Evolutionary conservation across 2,888 invertebrate genomes (phyloP), one percentile per base, ranked within the genome.

Genomic region (Aspidiotus destructor): DNA sequence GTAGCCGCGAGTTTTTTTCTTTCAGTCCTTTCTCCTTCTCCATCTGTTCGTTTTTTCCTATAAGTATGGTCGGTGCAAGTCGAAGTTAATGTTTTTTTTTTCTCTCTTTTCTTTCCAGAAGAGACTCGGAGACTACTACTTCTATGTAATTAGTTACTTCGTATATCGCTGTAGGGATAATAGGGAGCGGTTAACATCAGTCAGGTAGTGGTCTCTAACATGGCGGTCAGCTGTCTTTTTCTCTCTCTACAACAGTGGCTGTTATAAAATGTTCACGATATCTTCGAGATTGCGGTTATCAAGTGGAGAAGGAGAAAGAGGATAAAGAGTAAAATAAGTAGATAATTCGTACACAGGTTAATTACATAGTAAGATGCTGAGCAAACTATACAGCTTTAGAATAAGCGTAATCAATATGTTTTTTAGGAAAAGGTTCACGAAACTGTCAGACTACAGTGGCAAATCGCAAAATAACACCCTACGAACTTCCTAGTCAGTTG

Each of bases 101-200:
- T 28, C 52, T 13, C n/a, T 13, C 52, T 52, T n/a, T n/a, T 52
- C n/a, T 52, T 63, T 55, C 63, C 54, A 41, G 41, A 48, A 13
- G 40, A 60, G 58, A 60, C 67, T 60, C 15, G 58, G 10, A 53
- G 16, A 61, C 28, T n/a, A 58, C 67, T 58, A 41, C 67, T 60
- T 63, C 63, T 63, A 55, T 65, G 65, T 65, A 65, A 65, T 65
- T 65, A 65, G 65, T 65, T 58, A 57, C 65, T 41, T 65, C 42
- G 42, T 57, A 28, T 62, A 62, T 55, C 42, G 57, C 65, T 57
- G 41, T 42, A 54, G 48, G 65, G 54, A 65, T 54, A 10, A 57
- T 57, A 65, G 55, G 55, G 58, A 65, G 65, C 58, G 65, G 65
- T 65, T 65, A 65, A 55, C 65, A 65, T 65, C 55, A 57, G 65